Evolutionary conservation across 2,797 vertebrate species (phyloP), one percentile per base, ranked within the genome.

Genomic region (Ctenosaura bakeri): DNA sequence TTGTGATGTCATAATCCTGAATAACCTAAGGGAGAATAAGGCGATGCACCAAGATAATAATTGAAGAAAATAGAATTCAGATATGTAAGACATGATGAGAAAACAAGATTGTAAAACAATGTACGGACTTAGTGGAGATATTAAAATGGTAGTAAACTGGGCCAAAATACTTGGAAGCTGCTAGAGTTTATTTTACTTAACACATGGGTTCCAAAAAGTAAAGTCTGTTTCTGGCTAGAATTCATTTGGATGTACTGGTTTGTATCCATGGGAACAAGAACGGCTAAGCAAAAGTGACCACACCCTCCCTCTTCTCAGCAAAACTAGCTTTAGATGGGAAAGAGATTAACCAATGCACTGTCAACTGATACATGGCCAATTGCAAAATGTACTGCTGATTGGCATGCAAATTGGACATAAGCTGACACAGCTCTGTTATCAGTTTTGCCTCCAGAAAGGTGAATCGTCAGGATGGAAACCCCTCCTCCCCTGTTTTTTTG

Each of bases 151-250:
- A 32, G 50, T 88, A 82, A 71, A 26, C 66, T 73, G 24, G 66
- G 50, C 52, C 87, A 88, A 87, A 79, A 42, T 46, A 59, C 64
- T 88, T 88, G 78, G 78, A 71, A 71, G 62, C 42, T 66, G 32
- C 42, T 64, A 66, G 42, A 66, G 66, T 88, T 81, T 82, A 80
- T 81, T 88, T 73, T 88, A 56, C 52, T 82, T 82, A 42, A 73
- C 87, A 82, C 50, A 88, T 59, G 35, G 14, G n/a, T 82, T 73
- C 50, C 64, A 88, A 81, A 88, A 71, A 88, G n/a, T 62, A 52
- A 88, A 71, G 32, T 88, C 16, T 82, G 66, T 42, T 88, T 56
- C 87, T 88, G 79, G 79, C 87, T 88, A 71, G 22, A 73, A 35
- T 71, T 73, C 87, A 82, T 59, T 82, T 73, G 66, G 78, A 79